Evolutionary conservation across 1,140 invertebrate genomes (phyloP).

Genomic region (Zophobas morio): DNA sequence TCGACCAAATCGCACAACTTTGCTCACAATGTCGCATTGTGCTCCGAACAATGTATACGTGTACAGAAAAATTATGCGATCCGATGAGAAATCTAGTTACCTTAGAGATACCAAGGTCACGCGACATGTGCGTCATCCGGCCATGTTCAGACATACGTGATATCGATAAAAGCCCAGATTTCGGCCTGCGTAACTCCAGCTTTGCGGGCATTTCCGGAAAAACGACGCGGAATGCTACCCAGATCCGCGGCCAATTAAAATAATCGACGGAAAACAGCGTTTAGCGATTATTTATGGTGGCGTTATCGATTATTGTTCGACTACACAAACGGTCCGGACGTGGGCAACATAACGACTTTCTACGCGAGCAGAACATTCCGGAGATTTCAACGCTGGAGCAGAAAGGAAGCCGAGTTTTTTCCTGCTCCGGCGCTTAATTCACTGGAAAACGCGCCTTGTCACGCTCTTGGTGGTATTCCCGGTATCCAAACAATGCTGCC

Average conservation of each 20-base stretch:
- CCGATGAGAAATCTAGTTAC: slow-evolving; percentile 32
- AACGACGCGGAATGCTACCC: background rate
- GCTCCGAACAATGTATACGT: background rate
- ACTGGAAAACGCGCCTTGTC: background rate
- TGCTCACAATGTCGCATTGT: slow-evolving; percentile 17
- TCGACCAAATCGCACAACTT: slow-evolving; percentile 11
- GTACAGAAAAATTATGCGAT: slow-evolving; percentile 12
- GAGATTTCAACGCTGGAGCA: slow-evolving; percentile 8
- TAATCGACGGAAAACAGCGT: background rate
- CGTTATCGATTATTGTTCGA: slow-evolving; percentile 18
- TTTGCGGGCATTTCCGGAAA: background rate
- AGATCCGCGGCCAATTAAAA: background rate
- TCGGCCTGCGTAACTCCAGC: background rate
- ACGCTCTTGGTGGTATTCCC: background rate
- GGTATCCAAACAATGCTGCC: slow-evolving; percentile 8
- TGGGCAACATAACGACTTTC: slow-evolving; percentile 12
- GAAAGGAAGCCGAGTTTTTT: slow-evolving; percentile 14
- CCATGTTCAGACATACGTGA: slow-evolving; percentile 1
- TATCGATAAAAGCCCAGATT: background rate
- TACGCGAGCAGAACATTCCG: background rate
- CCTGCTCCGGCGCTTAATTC: background rate
- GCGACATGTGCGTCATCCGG: slow-evolving; percentile 23
- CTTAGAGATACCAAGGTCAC: slow-evolving; percentile 25
- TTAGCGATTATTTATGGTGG: slow-evolving; percentile 7
- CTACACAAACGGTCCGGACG: background rate